Conservation (phyloP, 1,140 invertebrate genomes). For the Helicoverpa armigera region DNA sequence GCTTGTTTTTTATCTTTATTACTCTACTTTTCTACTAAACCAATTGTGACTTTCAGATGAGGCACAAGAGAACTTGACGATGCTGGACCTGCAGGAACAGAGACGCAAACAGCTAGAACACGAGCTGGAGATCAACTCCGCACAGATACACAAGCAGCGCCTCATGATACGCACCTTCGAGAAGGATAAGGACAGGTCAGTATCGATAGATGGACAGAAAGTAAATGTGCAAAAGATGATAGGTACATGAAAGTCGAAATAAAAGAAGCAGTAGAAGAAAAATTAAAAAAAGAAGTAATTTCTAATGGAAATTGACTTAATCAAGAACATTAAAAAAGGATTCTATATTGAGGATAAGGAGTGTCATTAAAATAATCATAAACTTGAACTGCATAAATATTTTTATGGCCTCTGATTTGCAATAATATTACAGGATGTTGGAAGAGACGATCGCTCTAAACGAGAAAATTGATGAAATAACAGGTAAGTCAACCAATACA, state of each 20-base stretch:
- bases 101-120: constrained; percentile 79
- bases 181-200: constrained; percentile 83
- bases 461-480: constrained; percentile 53
- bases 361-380: too few species aligned
- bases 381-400: too few species aligned
- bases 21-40: too few species aligned
- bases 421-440: constrained; percentile 68
- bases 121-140: constrained; percentile 72
- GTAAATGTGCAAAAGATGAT: background rate
- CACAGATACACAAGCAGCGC: constrained; percentile 76
- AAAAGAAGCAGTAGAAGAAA: too few species aligned
- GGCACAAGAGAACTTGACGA: constrained; percentile 76
- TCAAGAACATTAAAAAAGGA: too few species aligned
- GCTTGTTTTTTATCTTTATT: too few species aligned
- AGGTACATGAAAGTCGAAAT: too few species aligned
- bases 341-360: too few species aligned
- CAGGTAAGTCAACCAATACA: background rate
- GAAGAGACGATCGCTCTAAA: constrained; percentile 79
- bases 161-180: constrained; percentile 75
- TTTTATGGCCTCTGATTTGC: background rate
- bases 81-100: constrained; percentile 76
- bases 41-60: constrained; percentile 64
- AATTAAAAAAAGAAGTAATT: too few species aligned
- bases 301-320: too few species aligned
- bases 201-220: background rate